Conservation (phyloP, 1,140 invertebrate species). For the Pseudoatta argentina region DNA sequence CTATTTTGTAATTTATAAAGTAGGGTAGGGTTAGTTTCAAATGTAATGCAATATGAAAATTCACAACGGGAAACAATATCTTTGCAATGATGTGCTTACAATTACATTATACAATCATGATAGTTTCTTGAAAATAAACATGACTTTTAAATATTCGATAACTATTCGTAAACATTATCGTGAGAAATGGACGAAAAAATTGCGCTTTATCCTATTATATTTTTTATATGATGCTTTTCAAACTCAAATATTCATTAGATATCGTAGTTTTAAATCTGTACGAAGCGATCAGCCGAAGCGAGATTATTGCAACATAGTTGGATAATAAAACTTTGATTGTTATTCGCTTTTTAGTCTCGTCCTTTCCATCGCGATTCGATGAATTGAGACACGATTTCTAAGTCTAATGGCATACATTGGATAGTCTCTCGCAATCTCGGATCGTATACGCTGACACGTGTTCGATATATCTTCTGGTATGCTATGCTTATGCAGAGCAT, state of each 20-base stretch:
- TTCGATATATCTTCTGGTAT: slow-evolving; percentile 43
- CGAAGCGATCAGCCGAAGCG: neutral
- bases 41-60: too few relatives aligned
- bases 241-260: slow-evolving; percentile 1
- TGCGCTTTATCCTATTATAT: neutral
- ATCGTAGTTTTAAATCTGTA: neutral
- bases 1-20: too few relatives aligned
- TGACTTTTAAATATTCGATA: too few relatives aligned
- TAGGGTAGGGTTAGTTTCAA: too few relatives aligned
- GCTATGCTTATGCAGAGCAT: neutral
- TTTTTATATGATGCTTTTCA: neutral
- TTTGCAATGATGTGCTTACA: too few relatives aligned
- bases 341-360: slow-evolving; percentile 19
- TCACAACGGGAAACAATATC: too few relatives aligned
- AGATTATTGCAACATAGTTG: neutral
- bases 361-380: slow-evolving; percentile 31
- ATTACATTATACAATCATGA: too few relatives aligned
- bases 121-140: too few relatives aligned
- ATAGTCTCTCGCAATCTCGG: slow-evolving; percentile 53
- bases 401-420: slow-evolving; percentile 18
- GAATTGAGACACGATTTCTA: slow-evolving; percentile 41
- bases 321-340: slow-evolving; percentile 26
- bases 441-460: slow-evolving; percentile 54
- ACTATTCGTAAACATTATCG: too few relatives aligned
- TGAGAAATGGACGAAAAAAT: too few relatives aligned